Evolutionary conservation across 2,888 invertebrate genomes (phyloP).

Genomic region (Ornithoptera alexandrae): DNA sequence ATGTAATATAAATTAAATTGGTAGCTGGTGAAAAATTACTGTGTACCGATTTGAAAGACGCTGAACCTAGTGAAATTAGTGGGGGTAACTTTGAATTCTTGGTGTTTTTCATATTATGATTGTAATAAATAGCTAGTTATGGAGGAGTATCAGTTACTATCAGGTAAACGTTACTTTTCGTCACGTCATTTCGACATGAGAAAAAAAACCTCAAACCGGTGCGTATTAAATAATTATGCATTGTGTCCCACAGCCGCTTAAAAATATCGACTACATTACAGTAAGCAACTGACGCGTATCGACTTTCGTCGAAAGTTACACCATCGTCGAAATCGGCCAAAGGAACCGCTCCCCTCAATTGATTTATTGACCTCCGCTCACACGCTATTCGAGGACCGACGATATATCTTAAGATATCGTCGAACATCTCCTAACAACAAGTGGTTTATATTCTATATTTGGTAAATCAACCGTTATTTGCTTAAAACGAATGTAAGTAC

Average conservation of each 20-base stretch:
- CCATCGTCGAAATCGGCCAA: slow-evolving; percentile 57
- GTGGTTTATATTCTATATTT: slow-evolving; percentile 28
- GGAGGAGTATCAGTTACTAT: too few relatives aligned
- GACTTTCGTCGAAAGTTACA: slow-evolving; percentile 60
- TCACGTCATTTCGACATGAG: too few relatives aligned
- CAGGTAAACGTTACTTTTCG: too few relatives aligned
- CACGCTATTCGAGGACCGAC: slow-evolving; percentile 39
- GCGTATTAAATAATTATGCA: too few relatives aligned
- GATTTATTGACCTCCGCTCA: slow-evolving; percentile 60
- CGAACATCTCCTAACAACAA: slow-evolving; percentile 28
- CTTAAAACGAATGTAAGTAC: slow-evolving; percentile 30
- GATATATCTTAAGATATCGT: slow-evolving; percentile 47
- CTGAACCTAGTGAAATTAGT: too few relatives aligned
- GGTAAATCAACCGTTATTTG: slow-evolving; percentile 31
- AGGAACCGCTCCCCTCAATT: slow-evolving; percentile 67
- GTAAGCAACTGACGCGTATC: slow-evolving; percentile 32
- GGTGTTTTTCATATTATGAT: too few relatives aligned
- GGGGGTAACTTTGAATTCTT: too few relatives aligned
- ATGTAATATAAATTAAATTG: too few relatives aligned
- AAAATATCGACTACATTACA: slow-evolving; percentile 21
- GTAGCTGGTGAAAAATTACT: too few relatives aligned
- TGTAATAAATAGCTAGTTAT: too few relatives aligned
- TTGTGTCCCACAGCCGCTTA: not conserved
- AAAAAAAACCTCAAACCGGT: too few relatives aligned
- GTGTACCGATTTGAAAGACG: too few relatives aligned